Percentiles rank a stretch among this genome's conserved stretches.
Conservation (phyloP, 2,888 invertebrate species). For the Ceratothoa steindachneri region DNA sequence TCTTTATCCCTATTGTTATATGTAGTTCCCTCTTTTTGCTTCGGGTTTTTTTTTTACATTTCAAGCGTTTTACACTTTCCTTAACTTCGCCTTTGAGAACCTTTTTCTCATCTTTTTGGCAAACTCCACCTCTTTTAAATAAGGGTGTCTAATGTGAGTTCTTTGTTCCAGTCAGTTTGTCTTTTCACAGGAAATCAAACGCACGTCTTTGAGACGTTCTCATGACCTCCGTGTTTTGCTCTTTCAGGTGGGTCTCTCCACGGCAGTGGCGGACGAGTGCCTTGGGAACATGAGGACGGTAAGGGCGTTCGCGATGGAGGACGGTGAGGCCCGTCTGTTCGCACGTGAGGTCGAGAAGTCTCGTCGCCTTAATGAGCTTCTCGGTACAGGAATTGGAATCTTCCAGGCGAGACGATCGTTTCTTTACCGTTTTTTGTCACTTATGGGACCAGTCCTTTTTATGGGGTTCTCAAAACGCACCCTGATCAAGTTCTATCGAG, state of each 20-base stretch:
- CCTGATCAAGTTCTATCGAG: no score
- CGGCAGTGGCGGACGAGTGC: conserved; percentile 57
- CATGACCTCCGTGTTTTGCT: background rate
- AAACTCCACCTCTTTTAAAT: no score
- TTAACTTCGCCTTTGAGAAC: no score
- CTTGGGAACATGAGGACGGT: conserved; percentile 48
- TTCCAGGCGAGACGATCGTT: conserved; percentile 60
- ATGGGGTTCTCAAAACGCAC: no score
- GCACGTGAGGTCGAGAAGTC: conserved; percentile 69
- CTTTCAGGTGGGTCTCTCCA: conserved; percentile 71
- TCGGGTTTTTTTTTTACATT: no score
- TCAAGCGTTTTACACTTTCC: no score
- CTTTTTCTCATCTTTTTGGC: no score
- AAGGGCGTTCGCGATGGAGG: conserved; percentile 87
- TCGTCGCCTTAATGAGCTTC: conserved; percentile 66
- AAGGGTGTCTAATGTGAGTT: no score
- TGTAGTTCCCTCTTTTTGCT: background rate
- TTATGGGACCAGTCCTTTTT: no score
- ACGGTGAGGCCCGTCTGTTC: conserved; percentile 70
- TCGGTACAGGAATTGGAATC: conserved; percentile 85
- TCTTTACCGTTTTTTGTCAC: background rate
- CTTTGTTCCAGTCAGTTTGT: no score
- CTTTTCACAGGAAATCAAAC: no score
- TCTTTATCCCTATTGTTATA: background rate
- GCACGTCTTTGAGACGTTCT: no score